Evolutionary conservation across 1,140 invertebrate genomes (phyloP).

Genomic region (Chironomus striatipennis): DNA sequence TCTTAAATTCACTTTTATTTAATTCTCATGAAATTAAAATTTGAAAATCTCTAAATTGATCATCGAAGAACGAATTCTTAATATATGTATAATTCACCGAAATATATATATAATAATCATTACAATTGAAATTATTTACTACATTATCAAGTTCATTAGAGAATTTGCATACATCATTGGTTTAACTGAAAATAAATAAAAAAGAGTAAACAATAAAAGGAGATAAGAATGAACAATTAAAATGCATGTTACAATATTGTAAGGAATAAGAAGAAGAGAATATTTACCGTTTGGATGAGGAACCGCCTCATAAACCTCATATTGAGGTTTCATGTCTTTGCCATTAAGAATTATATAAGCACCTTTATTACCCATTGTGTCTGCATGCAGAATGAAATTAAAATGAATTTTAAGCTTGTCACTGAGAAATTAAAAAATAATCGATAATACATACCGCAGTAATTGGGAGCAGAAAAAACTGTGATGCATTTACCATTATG

Average conservation of each 20-base stretch:
- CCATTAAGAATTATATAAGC: constrained; percentile 94
- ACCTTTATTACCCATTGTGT: constrained; percentile 97
- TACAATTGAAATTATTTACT: neutral
- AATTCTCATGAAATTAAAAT: no score
- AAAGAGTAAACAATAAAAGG: no score
- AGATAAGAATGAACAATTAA: no score
- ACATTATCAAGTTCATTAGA: constrained; percentile 15
- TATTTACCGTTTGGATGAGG: constrained; percentile 50
- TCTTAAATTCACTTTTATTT: no score
- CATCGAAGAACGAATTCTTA: no score
- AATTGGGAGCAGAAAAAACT: constrained; percentile 97
- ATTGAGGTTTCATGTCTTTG: constrained; percentile 82
- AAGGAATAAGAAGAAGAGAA: neutral
- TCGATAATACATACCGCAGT: constrained; percentile 58
- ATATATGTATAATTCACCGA: no score
- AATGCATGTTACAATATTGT: neutral
- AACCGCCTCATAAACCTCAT: constrained; percentile 86
- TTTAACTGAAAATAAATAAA: neutral
- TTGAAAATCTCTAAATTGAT: no score
- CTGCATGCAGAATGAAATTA: constrained; percentile 50
- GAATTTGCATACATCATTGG: constrained; percentile 19
- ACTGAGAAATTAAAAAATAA: no score
- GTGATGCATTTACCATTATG: constrained; percentile 94
- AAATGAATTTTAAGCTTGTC: neutral
- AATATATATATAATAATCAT: constrained; percentile 18